These are phyloP conservation scores for Erebia ligea DNA, from an alignment of 2,888 invertebrate species.

Conservation along the genomic window DNA sequence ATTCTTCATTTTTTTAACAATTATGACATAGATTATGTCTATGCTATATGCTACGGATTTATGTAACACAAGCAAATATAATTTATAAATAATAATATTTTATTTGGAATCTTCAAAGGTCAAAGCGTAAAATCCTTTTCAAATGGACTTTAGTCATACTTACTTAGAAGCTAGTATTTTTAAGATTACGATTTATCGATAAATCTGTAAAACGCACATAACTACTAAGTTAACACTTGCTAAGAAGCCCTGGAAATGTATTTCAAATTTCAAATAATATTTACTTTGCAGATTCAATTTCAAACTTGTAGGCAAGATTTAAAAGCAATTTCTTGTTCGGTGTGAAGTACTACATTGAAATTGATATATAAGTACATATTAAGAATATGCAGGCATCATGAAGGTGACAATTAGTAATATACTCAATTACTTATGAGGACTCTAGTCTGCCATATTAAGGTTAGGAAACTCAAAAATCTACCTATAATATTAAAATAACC, in stretches of 20 bases:
- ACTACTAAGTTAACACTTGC: not conserved
- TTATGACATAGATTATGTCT: not conserved
- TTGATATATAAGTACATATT: not conserved
- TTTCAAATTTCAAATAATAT: constrained; percentile 18
- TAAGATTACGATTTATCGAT: not conserved
- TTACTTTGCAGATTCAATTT: constrained; percentile 12
- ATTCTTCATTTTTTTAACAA: constrained; percentile 6
- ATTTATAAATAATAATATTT: too few species aligned
- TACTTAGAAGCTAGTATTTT: too few species aligned
- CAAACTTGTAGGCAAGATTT: constrained; percentile 15
- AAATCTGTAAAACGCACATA: not conserved
- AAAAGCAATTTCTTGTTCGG: constrained; percentile 7
- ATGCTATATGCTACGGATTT: not conserved
- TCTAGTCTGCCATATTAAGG: not conserved
- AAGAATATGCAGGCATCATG: not conserved
- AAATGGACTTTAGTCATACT: too few species aligned
- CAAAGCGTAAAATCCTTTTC: too few species aligned
- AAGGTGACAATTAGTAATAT: not conserved
- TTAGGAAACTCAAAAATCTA: not conserved
- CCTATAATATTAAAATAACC: too few species aligned
- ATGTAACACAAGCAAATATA: not conserved
- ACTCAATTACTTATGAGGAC: too few species aligned
- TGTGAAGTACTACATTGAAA: not conserved
- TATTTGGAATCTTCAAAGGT: not conserved
- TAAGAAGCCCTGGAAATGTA: constrained; percentile 14